These are phyloP conservation scores for Troides oblongomaculatus DNA, from an alignment of 2,888 invertebrate species.

Conservation along the genomic window DNA sequence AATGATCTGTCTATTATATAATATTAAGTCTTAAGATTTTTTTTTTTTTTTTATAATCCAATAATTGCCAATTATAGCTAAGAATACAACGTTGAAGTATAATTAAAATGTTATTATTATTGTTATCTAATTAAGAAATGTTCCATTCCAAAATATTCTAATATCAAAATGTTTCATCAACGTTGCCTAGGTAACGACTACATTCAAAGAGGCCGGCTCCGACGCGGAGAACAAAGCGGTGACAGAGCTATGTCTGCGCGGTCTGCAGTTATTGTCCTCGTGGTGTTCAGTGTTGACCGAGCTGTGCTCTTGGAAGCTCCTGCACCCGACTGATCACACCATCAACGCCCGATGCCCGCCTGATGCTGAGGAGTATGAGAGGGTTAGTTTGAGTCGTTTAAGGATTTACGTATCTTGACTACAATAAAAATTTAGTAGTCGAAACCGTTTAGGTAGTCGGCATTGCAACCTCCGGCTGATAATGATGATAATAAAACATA, in stretches of 20 bases:
- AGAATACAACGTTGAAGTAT: too few species aligned
- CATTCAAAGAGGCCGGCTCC: slow-evolving; percentile 94
- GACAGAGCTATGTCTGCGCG: slow-evolving; percentile 93
- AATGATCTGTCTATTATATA: too few species aligned
- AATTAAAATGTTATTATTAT: too few species aligned
- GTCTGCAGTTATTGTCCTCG: slow-evolving; percentile 94
- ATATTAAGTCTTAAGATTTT: too few species aligned
- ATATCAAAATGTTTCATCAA: neutral
- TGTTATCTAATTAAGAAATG: neutral
- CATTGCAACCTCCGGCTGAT: too few species aligned
- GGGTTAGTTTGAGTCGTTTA: slow-evolving; percentile 74
- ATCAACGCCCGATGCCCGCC: slow-evolving; percentile 96
- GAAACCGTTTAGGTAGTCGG: too few species aligned
- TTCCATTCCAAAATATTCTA: neutral
- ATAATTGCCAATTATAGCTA: too few species aligned
- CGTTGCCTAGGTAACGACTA: slow-evolving; percentile 87
- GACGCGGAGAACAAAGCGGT: slow-evolving; percentile 95
- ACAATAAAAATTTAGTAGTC: too few species aligned
- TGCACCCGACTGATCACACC: slow-evolving; percentile 98
- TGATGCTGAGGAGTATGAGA: slow-evolving; percentile 98
- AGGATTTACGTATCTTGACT: neutral
- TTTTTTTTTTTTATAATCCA: too few species aligned
- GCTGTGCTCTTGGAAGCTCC: slow-evolving; percentile 97
- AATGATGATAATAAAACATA: too few species aligned
- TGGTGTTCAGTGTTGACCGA: slow-evolving; percentile 99